A percentile compares a stretch with the other conserved stretches of the same genome.
phyloP scores from a whole-genome alignment of 2,113 vertebrate species.

The Daboia siamensis region DNA sequence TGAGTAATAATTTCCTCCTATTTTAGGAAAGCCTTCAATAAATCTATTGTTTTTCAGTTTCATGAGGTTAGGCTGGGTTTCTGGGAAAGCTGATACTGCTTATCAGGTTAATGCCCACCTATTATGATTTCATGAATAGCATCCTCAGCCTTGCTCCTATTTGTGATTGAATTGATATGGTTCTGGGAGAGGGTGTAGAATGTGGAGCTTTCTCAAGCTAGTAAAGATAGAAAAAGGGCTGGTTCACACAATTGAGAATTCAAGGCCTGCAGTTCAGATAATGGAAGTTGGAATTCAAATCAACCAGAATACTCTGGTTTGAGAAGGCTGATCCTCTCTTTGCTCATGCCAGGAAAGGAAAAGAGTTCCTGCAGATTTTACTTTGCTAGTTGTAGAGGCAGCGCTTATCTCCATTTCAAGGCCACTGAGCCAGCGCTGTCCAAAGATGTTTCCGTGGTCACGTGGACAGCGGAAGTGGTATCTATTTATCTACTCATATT shows the following conservation, averaged over 20 bases:
- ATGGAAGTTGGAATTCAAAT: neutral
- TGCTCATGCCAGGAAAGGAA: neutral
- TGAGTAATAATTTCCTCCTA: constrained; percentile 74
- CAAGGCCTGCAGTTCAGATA: neutral
- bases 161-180: constrained; percentile 42
- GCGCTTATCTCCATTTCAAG: neutral
- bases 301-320: neutral
- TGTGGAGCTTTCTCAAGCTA: constrained; percentile 64
- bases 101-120: constrained; percentile 57
- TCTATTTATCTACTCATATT: neutral
- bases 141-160: constrained; percentile 29
- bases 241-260: neutral
- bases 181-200: constrained; percentile 47
- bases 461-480: neutral
- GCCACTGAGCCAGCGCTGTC: neutral
- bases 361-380: neutral
- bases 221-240: constrained; percentile 16
- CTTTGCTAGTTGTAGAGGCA: neutral
- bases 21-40: constrained; percentile 68
- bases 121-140: constrained; percentile 51
- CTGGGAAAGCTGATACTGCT: constrained; percentile 63
- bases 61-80: constrained; percentile 54
- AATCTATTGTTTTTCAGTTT: constrained; percentile 66
- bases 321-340: neutral
- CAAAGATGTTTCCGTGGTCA: neutral